phyloP scores from a whole-genome alignment of 1,140 invertebrate species.

The Drosophila aff. region DNA sequence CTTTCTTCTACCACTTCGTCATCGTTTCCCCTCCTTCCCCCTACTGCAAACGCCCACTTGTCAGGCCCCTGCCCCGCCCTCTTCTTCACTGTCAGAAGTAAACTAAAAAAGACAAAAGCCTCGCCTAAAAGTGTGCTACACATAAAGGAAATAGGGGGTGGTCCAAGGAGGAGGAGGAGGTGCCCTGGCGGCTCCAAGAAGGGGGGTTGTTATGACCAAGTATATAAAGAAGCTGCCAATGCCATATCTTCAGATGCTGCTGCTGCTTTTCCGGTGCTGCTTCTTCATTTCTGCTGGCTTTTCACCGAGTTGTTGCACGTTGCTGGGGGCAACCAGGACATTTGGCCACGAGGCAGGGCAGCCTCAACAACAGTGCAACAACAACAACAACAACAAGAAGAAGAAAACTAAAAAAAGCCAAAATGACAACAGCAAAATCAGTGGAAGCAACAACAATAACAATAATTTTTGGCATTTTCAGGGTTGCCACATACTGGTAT shows the following conservation, averaged over 20 bases:
- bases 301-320: slow-evolving; percentile 44
- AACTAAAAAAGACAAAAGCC: slow-evolving; percentile 82
- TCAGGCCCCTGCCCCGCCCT: neutral
- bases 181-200: neutral
- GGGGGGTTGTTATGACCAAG: slow-evolving; percentile 28
- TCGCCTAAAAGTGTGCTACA: slow-evolving; percentile 82
- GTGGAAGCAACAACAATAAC: slow-evolving; percentile 33
- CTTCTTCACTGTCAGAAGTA: slow-evolving; percentile 39
- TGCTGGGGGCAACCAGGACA: slow-evolving; percentile 61
- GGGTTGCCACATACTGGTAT: slow-evolving; percentile 26
- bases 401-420: slow-evolving; percentile 19
- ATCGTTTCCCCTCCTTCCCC: neutral
- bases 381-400: slow-evolving; percentile 45
- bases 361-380: slow-evolving; percentile 33
- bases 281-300: slow-evolving; percentile 49
- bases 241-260: slow-evolving; percentile 27
- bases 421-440: slow-evolving; percentile 42
- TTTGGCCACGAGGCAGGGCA: slow-evolving; percentile 44
- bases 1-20: slow-evolving; percentile 4
- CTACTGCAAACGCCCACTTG: slow-evolving; percentile 28
- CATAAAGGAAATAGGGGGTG: slow-evolving; percentile 56
- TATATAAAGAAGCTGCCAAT: slow-evolving; percentile 59
- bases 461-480: slow-evolving; percentile 47
- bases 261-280: slow-evolving; percentile 46
- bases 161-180: neutral